Base-by-base conservation (phyloP, 1,140 invertebrate species). In the Drosophila punjabiensis region DNA sequence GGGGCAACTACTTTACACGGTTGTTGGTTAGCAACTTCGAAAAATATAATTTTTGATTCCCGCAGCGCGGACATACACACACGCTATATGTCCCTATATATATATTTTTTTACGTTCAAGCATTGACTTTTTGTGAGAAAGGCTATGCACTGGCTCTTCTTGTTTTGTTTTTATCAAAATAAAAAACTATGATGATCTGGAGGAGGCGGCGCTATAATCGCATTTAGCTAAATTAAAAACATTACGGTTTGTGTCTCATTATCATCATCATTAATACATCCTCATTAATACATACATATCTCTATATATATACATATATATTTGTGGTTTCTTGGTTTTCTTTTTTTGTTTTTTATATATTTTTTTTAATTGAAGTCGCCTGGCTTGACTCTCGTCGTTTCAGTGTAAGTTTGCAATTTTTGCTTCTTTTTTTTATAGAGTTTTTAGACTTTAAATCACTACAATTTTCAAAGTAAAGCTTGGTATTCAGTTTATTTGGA, bases 391-490 rank as follows among this genome's bases (percentile, higher is more conserved):
- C 33, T 16, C 53, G 53, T 56, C 58, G 30, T 28, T 66, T 62
- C 37, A 33, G 41, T 45, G 41, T 63, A 24, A 18, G 39, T 71
- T 37, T 47, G 33, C 50, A 68, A 68, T 55, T 77, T 24, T 56
- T 62, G 69, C 30, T 37, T 35, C 56, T 58, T 30, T 30, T 30
- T 56, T 50, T 33, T 73, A 53, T 69, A 45, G 37, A 30, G 16
- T 73, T 74, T 74, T 75, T 62, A 74, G 56, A 75, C 37, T 75
- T 75, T 74, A 77, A 79, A 88, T 88, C 82, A 86, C 87, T 89
- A 80, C 73, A 74, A 75, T 80, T 88, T 86, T 74, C 79, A 80
- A 90, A 82, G 87, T 87, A 91, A 91, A 91, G 88, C 88, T 91
- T 83, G 81, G 66, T 83, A 81, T 66, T 83, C 83, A 76, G 74